These are phyloP conservation scores for Leucoptera coffeella DNA, from an alignment of 2,888 invertebrate species.

Conservation along the genomic window DNA sequence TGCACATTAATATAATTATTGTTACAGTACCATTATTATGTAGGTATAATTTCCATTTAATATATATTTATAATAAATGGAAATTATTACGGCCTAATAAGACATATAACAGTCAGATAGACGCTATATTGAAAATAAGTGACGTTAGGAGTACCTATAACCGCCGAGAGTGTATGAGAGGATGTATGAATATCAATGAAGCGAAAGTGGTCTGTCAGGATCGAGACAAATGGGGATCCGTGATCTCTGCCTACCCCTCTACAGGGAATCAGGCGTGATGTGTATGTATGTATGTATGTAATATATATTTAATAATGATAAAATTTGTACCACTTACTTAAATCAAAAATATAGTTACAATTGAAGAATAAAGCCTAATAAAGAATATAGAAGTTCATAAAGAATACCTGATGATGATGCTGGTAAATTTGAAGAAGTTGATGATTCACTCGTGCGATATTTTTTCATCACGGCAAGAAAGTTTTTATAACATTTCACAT, in stretches of 20 bases:
- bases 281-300: too few species aligned
- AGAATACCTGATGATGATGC: constrained; percentile 5
- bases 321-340: constrained; percentile 2
- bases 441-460: constrained; percentile 6
- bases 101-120: too few species aligned
- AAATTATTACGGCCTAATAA: too few species aligned
- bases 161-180: too few species aligned
- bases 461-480: constrained; percentile 7
- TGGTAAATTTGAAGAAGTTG: constrained; percentile 4
- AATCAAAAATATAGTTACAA: constrained; percentile 3
- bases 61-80: too few species aligned
- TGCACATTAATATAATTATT: constrained; percentile 1
- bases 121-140: too few species aligned
- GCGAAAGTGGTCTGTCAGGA: too few species aligned
- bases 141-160: too few species aligned
- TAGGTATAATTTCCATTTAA: constrained; percentile 2
- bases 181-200: too few species aligned
- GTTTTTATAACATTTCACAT: constrained; percentile 7
- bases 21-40: not conserved
- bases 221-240: too few species aligned
- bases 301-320: not conserved
- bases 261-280: too few species aligned
- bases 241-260: too few species aligned
- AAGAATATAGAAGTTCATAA: constrained; percentile 4
- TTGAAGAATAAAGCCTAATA: constrained; percentile 1